A percentile compares a stretch with the other conserved stretches of the same genome.
Conservation (phyloP, 1,140 invertebrate genomes). For the Argopecten irradians region DNA sequence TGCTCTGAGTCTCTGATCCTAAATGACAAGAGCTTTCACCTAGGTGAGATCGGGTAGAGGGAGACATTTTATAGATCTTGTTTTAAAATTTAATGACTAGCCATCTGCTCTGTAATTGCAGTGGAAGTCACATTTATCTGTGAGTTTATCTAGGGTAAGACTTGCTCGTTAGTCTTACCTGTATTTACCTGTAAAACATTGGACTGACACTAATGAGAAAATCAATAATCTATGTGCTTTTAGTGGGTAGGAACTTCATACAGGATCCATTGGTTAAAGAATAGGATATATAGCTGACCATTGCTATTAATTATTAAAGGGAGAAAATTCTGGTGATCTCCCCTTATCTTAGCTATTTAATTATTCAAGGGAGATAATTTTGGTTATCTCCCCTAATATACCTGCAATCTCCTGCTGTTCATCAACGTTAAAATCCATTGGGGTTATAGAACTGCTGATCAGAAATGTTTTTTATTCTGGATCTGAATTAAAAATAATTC, state of each 20-base stretch:
- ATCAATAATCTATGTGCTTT: neutral
- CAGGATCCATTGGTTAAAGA: neutral
- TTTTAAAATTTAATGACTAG: neutral
- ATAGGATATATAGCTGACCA: neutral
- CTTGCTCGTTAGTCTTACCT: neutral
- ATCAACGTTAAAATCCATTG: no score
- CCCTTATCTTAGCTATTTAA: neutral
- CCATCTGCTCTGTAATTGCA: neutral
- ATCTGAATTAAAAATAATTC: no score
- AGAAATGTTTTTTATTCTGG: no score
- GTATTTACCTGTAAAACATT: neutral
- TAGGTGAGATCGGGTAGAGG: neutral
- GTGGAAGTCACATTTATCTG: neutral
- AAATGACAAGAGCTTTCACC: neutral
- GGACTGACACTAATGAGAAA: neutral
- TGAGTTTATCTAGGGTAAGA: neutral
- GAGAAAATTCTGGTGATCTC: neutral
- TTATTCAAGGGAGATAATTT: neutral
- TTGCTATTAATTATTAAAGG: neutral
- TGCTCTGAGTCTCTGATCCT: neutral
- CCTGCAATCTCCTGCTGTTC: neutral
- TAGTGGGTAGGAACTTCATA: neutral
- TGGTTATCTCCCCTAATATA: neutral
- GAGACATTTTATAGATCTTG: neutral
- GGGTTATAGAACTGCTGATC: no score